Evolutionary conservation across 2,797 vertebrate genomes (phyloP).

Genomic region (Micromesistius poutassou): DNA sequence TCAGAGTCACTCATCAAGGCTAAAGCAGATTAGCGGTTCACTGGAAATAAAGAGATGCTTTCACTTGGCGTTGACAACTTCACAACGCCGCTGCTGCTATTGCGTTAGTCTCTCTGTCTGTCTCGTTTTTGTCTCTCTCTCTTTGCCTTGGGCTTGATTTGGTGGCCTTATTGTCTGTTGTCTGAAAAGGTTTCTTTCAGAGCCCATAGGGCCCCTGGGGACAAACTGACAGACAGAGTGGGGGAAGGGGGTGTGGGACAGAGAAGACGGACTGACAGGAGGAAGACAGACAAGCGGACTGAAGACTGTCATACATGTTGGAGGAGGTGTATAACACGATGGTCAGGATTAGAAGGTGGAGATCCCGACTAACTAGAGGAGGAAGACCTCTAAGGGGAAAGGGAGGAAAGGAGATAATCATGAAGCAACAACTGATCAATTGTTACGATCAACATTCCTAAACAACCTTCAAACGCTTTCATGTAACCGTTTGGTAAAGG

Average conservation of each 20-base stretch:
- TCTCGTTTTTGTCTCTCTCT: constrained; percentile 14
- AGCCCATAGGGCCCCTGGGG: background rate
- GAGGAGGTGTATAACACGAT: background rate
- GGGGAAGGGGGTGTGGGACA: background rate
- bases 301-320: background rate
- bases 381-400: background rate
- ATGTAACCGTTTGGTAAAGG: background rate
- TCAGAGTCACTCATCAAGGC: background rate
- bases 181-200: constrained; percentile 25
- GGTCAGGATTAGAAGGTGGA: background rate
- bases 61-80: background rate
- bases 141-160: constrained; percentile 20
- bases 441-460: background rate
- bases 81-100: background rate
- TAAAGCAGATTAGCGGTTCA: background rate
- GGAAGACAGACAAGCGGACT: background rate
- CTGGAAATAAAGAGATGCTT: background rate
- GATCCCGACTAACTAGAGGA: background rate
- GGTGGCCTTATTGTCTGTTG: constrained; percentile 35
- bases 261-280: constrained; percentile 17
- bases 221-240: background rate
- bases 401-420: background rate
- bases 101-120: background rate
- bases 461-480: background rate
- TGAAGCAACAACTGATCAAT: background rate